Evolutionary conservation across 2,888 invertebrate species (phyloP).

Genomic region (Oligia fasciuncula): DNA sequence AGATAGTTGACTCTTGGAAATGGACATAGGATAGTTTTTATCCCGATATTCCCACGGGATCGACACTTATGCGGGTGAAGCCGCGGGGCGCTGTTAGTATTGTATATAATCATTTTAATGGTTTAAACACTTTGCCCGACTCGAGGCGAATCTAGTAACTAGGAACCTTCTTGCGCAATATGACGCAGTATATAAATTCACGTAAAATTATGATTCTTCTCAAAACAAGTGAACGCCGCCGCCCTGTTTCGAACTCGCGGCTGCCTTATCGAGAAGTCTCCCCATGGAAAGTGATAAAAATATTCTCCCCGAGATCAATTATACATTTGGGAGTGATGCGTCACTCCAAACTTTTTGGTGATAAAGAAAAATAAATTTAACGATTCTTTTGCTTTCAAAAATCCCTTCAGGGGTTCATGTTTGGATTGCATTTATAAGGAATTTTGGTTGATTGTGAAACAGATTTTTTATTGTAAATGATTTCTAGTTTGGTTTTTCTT

Average conservation of each 20-base stretch:
- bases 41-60: too few species aligned
- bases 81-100: too few species aligned
- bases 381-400: conserved; percentile 32
- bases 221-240: background rate
- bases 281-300: conserved; percentile 44
- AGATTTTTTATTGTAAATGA: conserved; percentile 1
- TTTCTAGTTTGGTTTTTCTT: too few species aligned
- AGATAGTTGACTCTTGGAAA: too few species aligned
- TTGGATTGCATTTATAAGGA: conserved; percentile 41
- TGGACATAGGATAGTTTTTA: too few species aligned
- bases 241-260: background rate
- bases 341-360: conserved; percentile 58
- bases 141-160: too few species aligned
- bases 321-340: conserved; percentile 67
- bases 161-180: background rate
- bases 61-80: too few species aligned
- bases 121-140: too few species aligned
- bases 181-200: background rate
- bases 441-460: conserved; percentile 21
- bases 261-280: conserved; percentile 23
- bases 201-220: conserved; percentile 9
- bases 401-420: conserved; percentile 30
- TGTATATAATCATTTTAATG: too few species aligned
- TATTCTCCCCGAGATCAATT: conserved; percentile 66
- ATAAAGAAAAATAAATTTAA: conserved; percentile 60